A percentile compares a stretch with the other conserved stretches of the same genome.
phyloP scores from a whole-genome alignment of 1,140 invertebrate species.

The Temnothorax curvispinosus region DNA sequence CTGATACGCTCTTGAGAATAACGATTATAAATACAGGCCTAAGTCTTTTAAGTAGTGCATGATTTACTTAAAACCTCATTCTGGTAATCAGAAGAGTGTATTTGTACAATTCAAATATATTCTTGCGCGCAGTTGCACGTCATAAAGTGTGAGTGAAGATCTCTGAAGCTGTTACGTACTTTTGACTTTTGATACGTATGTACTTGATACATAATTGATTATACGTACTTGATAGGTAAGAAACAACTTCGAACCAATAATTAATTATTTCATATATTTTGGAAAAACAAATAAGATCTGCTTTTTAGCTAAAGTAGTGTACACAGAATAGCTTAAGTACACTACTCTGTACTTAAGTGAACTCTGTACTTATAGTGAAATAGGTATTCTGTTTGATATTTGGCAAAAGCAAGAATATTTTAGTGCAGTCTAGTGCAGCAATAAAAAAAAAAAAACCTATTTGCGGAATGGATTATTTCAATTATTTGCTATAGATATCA shows the following conservation, averaged over 20 bases:
- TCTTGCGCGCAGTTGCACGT: not conserved
- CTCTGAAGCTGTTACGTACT: too few relatives aligned
- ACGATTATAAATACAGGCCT: too few relatives aligned
- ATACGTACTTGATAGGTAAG: not conserved
- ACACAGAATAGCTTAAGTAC: too few relatives aligned
- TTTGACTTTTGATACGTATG: too few relatives aligned
- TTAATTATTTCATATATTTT: not conserved
- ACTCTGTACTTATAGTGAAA: too few relatives aligned
- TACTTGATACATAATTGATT: not conserved
- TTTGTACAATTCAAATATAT: not conserved
- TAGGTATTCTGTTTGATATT: too few relatives aligned
- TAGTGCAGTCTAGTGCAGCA: too few relatives aligned
- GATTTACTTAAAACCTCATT: not conserved
- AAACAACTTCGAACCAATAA: not conserved
- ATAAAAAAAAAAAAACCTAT: not conserved
- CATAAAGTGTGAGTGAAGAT: too few relatives aligned
- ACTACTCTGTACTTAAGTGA: too few relatives aligned
- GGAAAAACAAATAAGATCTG: not conserved
- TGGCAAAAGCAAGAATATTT: too few relatives aligned
- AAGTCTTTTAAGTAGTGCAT: not conserved
- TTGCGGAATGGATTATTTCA: not conserved
- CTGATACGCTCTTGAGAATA: too few relatives aligned
- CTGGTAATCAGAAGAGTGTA: not conserved
- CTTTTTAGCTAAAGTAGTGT: too few relatives aligned
- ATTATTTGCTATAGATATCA: not conserved